phyloP scores from a whole-genome alignment of 30 jellyfish, hydroid and myxozoan genomes.

The Rhopilema esculentum region DNA sequence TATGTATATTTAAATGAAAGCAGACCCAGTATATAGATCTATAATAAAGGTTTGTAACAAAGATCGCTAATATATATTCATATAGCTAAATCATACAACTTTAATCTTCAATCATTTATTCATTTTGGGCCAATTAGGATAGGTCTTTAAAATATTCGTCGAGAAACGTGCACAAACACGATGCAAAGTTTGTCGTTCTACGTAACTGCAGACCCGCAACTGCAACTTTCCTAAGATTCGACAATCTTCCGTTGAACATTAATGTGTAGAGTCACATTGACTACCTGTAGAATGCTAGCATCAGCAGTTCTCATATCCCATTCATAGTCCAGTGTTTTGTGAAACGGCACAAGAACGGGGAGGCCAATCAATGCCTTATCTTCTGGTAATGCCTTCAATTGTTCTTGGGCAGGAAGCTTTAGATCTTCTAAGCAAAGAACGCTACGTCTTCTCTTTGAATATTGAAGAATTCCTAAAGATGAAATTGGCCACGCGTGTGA shows the following conservation, averaged over 20 bases:
- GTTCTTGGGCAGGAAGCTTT: constrained; percentile 38
- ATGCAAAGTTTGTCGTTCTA: too few species aligned
- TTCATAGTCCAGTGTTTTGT: constrained; percentile 63
- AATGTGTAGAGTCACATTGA: neutral
- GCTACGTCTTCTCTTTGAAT: constrained; percentile 15
- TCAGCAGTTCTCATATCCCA: constrained; percentile 72
- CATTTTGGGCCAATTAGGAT: neutral
- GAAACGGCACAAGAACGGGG: constrained; percentile 72
- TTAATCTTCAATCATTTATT: neutral
- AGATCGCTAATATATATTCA: too few species aligned
- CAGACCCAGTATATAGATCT: too few species aligned
- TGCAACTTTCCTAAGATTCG: too few species aligned
- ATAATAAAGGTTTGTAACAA: too few species aligned
- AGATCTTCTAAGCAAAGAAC: constrained; percentile 3
- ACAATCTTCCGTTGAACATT: too few species aligned
- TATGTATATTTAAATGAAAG: too few species aligned
- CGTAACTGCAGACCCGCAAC: too few species aligned
- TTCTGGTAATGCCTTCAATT: constrained; percentile 83
- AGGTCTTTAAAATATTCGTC: too few species aligned
- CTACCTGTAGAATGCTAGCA: constrained; percentile 70
- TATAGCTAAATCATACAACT: too few species aligned
- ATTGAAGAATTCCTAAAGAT: constrained; percentile 20
- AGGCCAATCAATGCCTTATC: constrained; percentile 80
- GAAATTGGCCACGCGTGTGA: neutral
- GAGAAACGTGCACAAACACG: too few species aligned